Percentiles rank a stretch among this genome's conserved stretches.
Conservation (phyloP, 2,888 invertebrate species). For the Thelaira solivaga region DNA sequence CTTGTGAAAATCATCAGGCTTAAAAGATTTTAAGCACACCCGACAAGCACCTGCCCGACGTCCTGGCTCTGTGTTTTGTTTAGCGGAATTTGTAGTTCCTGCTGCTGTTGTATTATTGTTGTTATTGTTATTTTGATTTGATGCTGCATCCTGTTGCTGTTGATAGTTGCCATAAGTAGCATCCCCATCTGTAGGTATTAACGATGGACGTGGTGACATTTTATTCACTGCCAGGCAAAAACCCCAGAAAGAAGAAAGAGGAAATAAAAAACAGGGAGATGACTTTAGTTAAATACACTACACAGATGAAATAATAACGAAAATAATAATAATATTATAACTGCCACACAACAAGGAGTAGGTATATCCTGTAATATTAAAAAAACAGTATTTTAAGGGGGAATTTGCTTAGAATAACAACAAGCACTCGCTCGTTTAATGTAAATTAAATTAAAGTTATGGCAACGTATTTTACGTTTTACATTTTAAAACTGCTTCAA, state of each 20-base stretch:
- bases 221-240: conserved; percentile 81
- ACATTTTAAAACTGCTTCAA: background rate
- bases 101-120: conserved; percentile 68
- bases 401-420: conserved; percentile 36
- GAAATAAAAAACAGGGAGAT: background rate
- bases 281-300: background rate
- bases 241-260: background rate
- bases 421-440: too few species aligned
- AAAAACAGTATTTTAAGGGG: background rate
- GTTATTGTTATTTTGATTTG: conserved; percentile 76
- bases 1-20: conserved; percentile 91
- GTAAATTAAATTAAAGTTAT: conserved; percentile 52
- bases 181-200: conserved; percentile 78
- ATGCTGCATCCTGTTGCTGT: conserved; percentile 76
- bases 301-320: background rate
- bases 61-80: conserved; percentile 80
- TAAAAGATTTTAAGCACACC: conserved; percentile 92
- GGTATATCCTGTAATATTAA: too few species aligned
- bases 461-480: background rate
- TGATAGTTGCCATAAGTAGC: conserved; percentile 66
- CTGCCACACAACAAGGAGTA: background rate
- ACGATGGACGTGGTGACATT: conserved; percentile 82
- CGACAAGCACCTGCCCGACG: conserved; percentile 88
- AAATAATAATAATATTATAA: conserved; percentile 16
- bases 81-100: conserved; percentile 66